Evolutionary conservation across 2,113 vertebrate genomes (phyloP).

Genomic region (Crotophaga sulcirostris): DNA sequence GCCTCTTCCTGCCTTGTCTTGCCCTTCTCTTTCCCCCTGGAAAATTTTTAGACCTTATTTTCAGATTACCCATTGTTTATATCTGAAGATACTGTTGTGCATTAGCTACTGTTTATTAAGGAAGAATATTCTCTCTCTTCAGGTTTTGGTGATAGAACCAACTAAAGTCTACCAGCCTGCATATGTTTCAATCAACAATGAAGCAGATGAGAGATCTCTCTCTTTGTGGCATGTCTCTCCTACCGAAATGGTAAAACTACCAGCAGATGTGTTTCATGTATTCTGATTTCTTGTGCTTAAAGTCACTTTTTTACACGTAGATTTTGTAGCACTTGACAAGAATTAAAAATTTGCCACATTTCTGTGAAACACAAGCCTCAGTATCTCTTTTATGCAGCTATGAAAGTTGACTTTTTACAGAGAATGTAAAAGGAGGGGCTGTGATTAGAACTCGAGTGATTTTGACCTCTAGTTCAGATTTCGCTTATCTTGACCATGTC

Average conservation of each 20-base stretch:
- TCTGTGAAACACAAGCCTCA: neutral
- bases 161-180: conserved; percentile 93
- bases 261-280: neutral
- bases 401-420: neutral
- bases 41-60: neutral
- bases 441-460: neutral
- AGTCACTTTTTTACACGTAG: neutral
- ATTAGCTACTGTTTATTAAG: neutral
- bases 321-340: neutral
- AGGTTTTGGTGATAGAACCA: conserved; percentile 94
- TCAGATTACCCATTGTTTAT: neutral
- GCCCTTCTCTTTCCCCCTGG: neutral
- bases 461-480: neutral
- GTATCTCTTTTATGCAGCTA: neutral
- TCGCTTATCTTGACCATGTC: neutral
- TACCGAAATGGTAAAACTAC: conserved; percentile 82
- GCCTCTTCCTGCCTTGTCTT: neutral
- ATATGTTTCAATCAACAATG: conserved; percentile 92
- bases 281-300: neutral
- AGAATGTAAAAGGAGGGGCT: neutral
- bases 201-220: conserved; percentile 90
- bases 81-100: neutral
- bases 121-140: neutral
- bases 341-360: neutral
- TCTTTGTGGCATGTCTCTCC: conserved; percentile 93